Conservation (phyloP, 2,797 vertebrate genomes). For the Scleropages formosus region DNA sequence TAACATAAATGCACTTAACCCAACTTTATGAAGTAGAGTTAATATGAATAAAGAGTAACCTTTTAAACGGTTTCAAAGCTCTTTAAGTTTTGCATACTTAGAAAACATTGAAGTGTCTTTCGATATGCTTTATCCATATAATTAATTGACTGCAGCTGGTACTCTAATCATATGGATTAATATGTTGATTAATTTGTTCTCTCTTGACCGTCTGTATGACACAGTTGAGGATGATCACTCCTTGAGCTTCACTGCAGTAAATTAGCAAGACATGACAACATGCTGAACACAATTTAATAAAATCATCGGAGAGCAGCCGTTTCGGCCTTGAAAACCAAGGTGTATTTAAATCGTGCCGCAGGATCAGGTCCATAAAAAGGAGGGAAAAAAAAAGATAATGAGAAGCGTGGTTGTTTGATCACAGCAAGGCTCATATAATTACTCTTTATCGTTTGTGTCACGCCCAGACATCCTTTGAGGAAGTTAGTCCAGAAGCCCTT, state of each 20-base stretch:
- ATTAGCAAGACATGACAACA: not conserved
- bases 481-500: constrained; percentile 28
- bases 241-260: not conserved
- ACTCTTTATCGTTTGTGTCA: constrained; percentile 33
- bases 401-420: constrained; percentile 34
- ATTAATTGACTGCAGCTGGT: no score
- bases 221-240: not conserved
- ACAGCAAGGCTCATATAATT: constrained; percentile 30
- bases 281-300: not conserved
- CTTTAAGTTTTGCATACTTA: no score
- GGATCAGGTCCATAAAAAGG: not conserved
- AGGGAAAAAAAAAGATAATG: constrained; percentile 28
- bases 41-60: no score
- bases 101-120: no score
- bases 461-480: constrained; percentile 35
- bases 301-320: not conserved
- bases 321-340: constrained; percentile 2
- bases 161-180: not conserved
- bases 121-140: no score
- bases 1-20: no score
- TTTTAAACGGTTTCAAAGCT: no score
- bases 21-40: no score
- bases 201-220: not conserved
- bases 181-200: not conserved
- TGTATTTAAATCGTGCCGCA: constrained; percentile 23